Percentiles rank a stretch among this genome's conserved stretches.
Conservation (phyloP, 2,797 vertebrate genomes). For the Lepus oiostolus region DNA sequence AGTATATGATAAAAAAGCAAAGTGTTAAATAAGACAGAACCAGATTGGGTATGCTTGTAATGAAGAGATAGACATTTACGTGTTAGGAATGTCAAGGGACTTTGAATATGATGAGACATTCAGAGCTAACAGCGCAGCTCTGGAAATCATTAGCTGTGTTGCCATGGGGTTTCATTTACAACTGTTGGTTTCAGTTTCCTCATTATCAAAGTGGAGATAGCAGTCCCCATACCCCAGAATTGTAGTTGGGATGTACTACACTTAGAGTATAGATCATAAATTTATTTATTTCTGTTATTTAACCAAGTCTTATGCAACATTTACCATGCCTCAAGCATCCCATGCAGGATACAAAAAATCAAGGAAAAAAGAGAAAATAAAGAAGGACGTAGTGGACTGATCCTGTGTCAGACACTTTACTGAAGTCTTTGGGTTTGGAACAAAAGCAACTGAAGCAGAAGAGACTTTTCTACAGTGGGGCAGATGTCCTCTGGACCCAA, state of each 20-base stretch:
- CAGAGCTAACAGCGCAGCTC: not conserved
- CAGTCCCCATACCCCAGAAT: not conserved
- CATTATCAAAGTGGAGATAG: not conserved
- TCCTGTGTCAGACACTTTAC: not conserved
- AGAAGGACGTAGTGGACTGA: not conserved
- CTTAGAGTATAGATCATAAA: not conserved
- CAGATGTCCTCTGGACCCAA: not conserved
- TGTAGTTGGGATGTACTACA: slow-evolving; percentile 2
- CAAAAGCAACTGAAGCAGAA: not conserved
- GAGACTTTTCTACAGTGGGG: not conserved
- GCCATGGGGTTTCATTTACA: not conserved
- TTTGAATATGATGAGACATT: not conserved
- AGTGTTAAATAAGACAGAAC: not conserved
- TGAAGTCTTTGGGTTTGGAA: not conserved
- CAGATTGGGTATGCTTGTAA: not conserved
- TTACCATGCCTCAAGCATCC: not conserved
- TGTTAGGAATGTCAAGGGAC: not conserved
- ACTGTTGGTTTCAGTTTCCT: slow-evolving; percentile 27
- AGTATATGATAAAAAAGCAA: not conserved
- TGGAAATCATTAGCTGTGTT: not conserved
- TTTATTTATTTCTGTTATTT: slow-evolving; percentile 53
- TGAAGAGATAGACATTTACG: not conserved
- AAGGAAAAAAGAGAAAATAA: not conserved
- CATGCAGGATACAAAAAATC: not conserved
- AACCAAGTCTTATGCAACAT: not conserved